Conservation (phyloP, 2,797 vertebrate genomes). For the Mormyrus proboscirostris region DNA sequence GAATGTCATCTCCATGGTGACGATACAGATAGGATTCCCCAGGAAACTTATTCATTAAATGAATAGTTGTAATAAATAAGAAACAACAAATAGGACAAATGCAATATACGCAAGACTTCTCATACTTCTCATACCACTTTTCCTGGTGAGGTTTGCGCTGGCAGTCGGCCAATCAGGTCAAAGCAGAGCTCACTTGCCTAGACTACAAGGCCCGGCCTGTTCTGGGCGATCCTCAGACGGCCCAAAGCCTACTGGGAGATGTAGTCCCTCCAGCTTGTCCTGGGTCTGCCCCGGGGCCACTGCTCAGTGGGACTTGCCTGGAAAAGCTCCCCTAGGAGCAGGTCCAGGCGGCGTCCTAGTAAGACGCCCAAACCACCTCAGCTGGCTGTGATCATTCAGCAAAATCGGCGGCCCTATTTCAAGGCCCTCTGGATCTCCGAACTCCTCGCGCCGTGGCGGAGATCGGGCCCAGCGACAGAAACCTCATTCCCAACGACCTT, state of each 20-base stretch:
- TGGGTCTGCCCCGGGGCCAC: neutral
- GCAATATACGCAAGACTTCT: neutral
- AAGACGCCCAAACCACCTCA: neutral
- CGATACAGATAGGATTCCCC: neutral
- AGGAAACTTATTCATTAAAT: neutral
- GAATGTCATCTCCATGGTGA: neutral
- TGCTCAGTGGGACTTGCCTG: neutral
- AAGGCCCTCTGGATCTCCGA: neutral
- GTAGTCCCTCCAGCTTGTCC: neutral
- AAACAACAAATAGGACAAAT: neutral
- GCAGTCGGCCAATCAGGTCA: neutral
- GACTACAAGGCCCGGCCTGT: neutral
- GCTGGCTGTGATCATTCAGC: neutral
- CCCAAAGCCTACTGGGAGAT: neutral
- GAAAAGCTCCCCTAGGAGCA: neutral
- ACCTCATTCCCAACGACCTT: neutral
- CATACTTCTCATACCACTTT: neutral
- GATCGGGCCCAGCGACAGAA: neutral
- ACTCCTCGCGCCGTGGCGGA: neutral
- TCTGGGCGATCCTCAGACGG: neutral
- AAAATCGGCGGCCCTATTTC: neutral
- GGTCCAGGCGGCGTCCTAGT: neutral
- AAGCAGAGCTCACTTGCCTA: neutral
- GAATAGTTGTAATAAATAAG: neutral
- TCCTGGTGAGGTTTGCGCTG: neutral